A percentile compares a stretch with the other conserved stretches of the same genome.
Conservation (phyloP, 2,113 vertebrate species). For the Muntiacus muntjak region DNA sequence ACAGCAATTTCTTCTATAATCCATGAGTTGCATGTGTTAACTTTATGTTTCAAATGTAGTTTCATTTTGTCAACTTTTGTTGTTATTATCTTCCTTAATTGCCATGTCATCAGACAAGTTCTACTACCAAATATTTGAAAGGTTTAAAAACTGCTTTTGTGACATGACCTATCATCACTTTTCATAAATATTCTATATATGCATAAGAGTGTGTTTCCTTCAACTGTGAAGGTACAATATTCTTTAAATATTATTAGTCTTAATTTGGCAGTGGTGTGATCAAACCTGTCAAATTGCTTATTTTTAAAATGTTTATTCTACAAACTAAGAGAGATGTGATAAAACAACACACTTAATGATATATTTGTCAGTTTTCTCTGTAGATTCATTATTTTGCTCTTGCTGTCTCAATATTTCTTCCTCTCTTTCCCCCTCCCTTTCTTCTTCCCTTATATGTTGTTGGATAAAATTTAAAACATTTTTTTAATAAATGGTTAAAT, state of each 20-base stretch:
- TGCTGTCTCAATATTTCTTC: background rate
- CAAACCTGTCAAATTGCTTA: background rate
- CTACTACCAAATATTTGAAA: background rate
- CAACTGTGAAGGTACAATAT: background rate
- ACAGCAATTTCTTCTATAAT: background rate
- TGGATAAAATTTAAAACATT: background rate
- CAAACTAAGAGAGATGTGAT: background rate
- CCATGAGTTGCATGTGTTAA: no score
- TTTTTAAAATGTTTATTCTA: background rate
- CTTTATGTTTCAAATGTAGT: background rate
- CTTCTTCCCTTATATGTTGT: background rate
- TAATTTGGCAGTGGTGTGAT: background rate
- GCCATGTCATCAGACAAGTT: background rate
- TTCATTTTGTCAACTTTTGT: background rate
- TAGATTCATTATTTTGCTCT: background rate
- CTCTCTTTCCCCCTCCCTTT: background rate
- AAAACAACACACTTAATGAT: background rate
- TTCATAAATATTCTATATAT: background rate
- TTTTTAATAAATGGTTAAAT: background rate
- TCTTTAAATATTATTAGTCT: background rate
- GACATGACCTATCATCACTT: background rate
- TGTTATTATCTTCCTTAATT: background rate
- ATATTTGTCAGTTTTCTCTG: background rate
- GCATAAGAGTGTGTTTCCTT: background rate
- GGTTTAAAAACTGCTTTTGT: background rate